A percentile compares a stretch with the other conserved stretches of the same genome.
Conservation (phyloP, 2,113 vertebrate species). For the Mormyrus lacerda region DNA sequence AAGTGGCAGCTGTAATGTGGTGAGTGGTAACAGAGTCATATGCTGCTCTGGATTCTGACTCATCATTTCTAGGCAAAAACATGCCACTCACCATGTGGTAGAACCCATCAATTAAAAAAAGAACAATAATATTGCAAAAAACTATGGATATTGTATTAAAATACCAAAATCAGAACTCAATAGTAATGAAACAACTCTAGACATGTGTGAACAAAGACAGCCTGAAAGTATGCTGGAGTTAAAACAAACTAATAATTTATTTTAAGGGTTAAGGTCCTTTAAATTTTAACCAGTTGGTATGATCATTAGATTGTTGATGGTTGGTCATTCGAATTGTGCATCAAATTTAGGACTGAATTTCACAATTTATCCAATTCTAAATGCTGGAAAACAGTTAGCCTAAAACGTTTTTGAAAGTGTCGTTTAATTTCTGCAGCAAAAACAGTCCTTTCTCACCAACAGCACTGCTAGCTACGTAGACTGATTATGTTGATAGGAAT, state of each 20-base stretch:
- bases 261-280: not conserved
- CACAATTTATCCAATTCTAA: not conserved
- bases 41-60: conserved; percentile 39
- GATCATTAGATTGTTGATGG: not conserved
- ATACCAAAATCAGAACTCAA: conserved; percentile 33
- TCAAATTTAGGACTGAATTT: not conserved
- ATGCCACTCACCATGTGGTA: not conserved
- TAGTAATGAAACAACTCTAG: conserved; percentile 26
- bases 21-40: conserved; percentile 40
- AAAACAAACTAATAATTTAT: not conserved
- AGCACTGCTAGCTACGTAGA: not conserved
- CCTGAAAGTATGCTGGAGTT: not conserved
- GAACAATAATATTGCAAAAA: conserved; percentile 42
- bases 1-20: conserved; percentile 36
- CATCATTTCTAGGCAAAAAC: conserved; percentile 21
- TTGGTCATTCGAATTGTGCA: not conserved
- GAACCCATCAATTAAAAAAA: conserved; percentile 39
- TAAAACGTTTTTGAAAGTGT: not conserved
- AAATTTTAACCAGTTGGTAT: not conserved
- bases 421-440: not conserved
- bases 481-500: not conserved
- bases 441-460: not conserved
- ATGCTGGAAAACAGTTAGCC: not conserved
- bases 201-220: conserved; percentile 14
- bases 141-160: conserved; percentile 45